These are phyloP conservation scores for Danio rerio DNA, from an alignment of 2,113 vertebrate species.

Conservation along the genomic window GRCz12tu NC_133197.1:217501-218000, in stretches of 20 bases:
- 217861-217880: conserved; percentile 90
- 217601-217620: too few species aligned
- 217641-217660: conserved; percentile 87
- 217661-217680: conserved; percentile 96
- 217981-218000: conserved; percentile 71
- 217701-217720: conserved; percentile 90
- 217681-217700: conserved; percentile 95
- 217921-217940: conserved; percentile 90
- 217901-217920: conserved; percentile 92
- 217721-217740: conserved; percentile 75
- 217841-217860: conserved; percentile 90
- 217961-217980: conserved; percentile 88
- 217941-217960: conserved; percentile 96
- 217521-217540: too few species aligned
- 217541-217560: too few species aligned
- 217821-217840: conserved; percentile 98
- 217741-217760: conserved; percentile 81
- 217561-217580: too few species aligned
- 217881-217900: conserved; percentile 94
- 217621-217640: too few species aligned
- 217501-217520: too few species aligned
- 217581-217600: too few species aligned
- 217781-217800: conserved; percentile 90
- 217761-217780: conserved; percentile 88
- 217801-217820: conserved; percentile 96